Conservation (phyloP, 1,140 invertebrate species). For the Drosophila jambulina region DNA sequence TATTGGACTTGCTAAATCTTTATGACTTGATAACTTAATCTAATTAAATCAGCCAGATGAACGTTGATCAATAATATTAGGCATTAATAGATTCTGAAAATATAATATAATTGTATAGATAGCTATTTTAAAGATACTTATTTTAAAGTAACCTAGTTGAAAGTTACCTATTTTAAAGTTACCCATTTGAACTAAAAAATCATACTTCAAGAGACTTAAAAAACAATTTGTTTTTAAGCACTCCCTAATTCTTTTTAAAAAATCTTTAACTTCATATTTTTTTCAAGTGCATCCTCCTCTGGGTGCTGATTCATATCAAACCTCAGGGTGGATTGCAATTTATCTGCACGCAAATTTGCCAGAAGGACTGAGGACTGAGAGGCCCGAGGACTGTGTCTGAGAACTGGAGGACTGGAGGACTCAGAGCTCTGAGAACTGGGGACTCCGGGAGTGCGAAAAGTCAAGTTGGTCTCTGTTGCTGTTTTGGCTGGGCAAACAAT, state of each 20-base stretch:
- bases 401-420: not conserved
- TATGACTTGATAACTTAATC: too few species aligned
- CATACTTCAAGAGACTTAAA: fast-evolving
- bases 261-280: not conserved
- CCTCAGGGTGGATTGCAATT: constrained; percentile 68
- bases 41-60: too few species aligned
- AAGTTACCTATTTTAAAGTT: too few species aligned
- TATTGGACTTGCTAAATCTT: too few species aligned
- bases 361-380: constrained; percentile 12
- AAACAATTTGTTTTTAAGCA: not conserved
- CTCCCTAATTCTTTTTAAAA: not conserved
- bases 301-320: constrained; percentile 10
- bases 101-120: too few species aligned
- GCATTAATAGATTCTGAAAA: too few species aligned
- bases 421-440: constrained; percentile 3
- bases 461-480: constrained; percentile 75
- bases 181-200: not conserved
- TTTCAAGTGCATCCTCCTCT: constrained; percentile 12
- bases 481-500: constrained; percentile 77
- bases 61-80: too few species aligned
- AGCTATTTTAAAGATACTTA: too few species aligned
- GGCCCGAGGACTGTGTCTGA: not conserved
- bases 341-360: constrained; percentile 79
- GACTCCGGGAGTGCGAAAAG: constrained; percentile 60
- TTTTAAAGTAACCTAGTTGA: too few species aligned